Conservation (phyloP, 2,113 vertebrate species). For the Cynoglossus semilaevis region DNA sequence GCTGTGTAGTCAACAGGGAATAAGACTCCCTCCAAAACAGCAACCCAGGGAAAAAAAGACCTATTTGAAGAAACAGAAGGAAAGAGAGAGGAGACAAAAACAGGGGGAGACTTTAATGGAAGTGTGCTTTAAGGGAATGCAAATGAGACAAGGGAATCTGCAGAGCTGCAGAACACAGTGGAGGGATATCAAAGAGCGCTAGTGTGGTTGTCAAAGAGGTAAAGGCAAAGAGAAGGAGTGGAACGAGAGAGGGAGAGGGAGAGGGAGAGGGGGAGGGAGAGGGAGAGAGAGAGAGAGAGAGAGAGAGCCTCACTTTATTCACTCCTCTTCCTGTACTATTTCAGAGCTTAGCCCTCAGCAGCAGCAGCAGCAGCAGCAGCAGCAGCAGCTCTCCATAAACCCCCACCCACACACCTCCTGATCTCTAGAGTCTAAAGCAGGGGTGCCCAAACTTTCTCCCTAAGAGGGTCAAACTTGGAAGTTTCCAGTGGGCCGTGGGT, state of each 20-base stretch:
- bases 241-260: conserved; percentile 18
- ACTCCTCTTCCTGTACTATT: conserved; percentile 55
- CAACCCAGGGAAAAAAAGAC: conserved; percentile 55
- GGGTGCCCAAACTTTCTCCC: not conserved
- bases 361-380: conserved; percentile 35
- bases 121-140: conserved; percentile 74
- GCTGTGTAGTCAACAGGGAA: conserved; percentile 69
- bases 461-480: no score
- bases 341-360: conserved; percentile 16
- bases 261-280: conserved; percentile 28
- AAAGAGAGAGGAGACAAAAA: conserved; percentile 54
- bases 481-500: no score
- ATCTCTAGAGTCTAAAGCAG: conserved; percentile 54
- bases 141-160: conserved; percentile 73
- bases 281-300: conserved; percentile 32
- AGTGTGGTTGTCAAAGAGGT: conserved; percentile 62
- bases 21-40: conserved; percentile 64
- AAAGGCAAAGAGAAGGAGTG: conserved; percentile 40
- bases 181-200: conserved; percentile 68
- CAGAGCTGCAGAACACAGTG: conserved; percentile 65
- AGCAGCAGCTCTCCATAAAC: conserved; percentile 44
- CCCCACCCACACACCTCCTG: conserved; percentile 43
- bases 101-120: conserved; percentile 68
- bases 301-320: conserved; percentile 60
- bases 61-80: conserved; percentile 68